A percentile compares a stretch with the other conserved stretches of the same genome.
phyloP scores from a whole-genome alignment of 1,140 invertebrate genomes.

The Agrilus planipennis region DNA sequence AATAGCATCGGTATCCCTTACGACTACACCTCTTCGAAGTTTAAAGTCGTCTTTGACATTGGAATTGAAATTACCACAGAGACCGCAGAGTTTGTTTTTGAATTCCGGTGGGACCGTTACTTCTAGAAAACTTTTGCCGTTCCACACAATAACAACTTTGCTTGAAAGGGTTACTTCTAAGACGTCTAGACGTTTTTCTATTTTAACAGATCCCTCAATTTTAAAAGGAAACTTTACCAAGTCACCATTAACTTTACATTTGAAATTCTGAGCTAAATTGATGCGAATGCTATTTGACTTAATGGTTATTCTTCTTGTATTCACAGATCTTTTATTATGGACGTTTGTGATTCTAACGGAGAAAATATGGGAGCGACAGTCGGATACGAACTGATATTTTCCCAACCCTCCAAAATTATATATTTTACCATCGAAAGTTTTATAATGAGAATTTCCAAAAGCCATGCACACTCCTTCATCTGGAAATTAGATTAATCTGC shows the following conservation, averaged over 20 bases:
- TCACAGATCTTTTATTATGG: conserved; percentile 60
- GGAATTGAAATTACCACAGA: conserved; percentile 90
- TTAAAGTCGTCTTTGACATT: conserved; percentile 61
- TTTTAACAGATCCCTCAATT: conserved; percentile 30
- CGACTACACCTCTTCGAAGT: conserved; percentile 49
- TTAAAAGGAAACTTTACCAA: conserved; percentile 34
- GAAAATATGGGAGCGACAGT: conserved; percentile 68
- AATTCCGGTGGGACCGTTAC: conserved; percentile 70
- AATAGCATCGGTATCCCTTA: conserved; percentile 45
- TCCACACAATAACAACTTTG: conserved; percentile 77
- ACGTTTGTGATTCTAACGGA: conserved; percentile 83
- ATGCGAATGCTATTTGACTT: conserved; percentile 62
- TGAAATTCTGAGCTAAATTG: conserved; percentile 74
- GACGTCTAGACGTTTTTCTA: conserved; percentile 47
- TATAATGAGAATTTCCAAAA: conserved; percentile 87
- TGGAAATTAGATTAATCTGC: conserved; percentile 28
- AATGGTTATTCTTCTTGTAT: conserved; percentile 78
- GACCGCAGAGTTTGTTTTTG: conserved; percentile 69
- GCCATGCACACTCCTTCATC: conserved; percentile 81
- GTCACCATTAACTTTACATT: conserved; percentile 75
- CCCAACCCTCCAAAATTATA: conserved; percentile 86
- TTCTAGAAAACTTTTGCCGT: conserved; percentile 84
- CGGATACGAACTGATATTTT: conserved; percentile 75
- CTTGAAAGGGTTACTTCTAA: conserved; percentile 53
- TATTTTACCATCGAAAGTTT: conserved; percentile 84